phyloP scores from a whole-genome alignment of 92 coral and sea anemone genomes.

The Virgularia gustaviana region DNA sequence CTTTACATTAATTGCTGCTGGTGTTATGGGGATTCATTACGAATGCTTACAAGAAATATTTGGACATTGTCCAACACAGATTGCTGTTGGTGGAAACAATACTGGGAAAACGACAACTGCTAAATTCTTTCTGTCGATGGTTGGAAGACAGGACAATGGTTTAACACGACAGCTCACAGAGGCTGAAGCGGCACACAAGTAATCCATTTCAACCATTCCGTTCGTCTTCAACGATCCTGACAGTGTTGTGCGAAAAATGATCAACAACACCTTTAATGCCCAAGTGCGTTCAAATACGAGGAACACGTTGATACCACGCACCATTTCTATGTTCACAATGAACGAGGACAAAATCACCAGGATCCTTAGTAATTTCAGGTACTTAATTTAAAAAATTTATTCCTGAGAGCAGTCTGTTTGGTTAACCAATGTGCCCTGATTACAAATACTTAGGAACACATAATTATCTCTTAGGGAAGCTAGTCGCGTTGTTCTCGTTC shows the following conservation, averaged over 20 bases:
- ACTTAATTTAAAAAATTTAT: too few species aligned
- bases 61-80: slow-evolving; percentile 26
- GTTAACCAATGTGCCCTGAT: too few species aligned
- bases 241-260: slow-evolving; percentile 7
- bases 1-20: slow-evolving; percentile 28
- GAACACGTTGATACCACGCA: slow-evolving; percentile 13
- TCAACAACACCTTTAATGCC: slow-evolving; percentile 43
- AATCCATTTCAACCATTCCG: too few species aligned
- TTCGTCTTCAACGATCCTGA: slow-evolving; percentile 41
- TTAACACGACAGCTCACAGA: slow-evolving; percentile 14
- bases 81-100: slow-evolving; percentile 40
- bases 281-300: slow-evolving; percentile 27
- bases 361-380: background rate
- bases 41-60: slow-evolving; percentile 12
- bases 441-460: background rate
- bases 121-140: slow-evolving; percentile 29
- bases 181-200: slow-evolving; percentile 19
- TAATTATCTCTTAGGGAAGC: background rate
- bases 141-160: slow-evolving; percentile 12
- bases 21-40: slow-evolving; percentile 31
- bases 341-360: slow-evolving; percentile 23
- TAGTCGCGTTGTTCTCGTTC: background rate
- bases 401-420: too few species aligned
- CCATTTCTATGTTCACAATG: slow-evolving; percentile 25
- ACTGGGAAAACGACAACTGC: slow-evolving; percentile 46